Conservation (phyloP, 2,888 invertebrate species). For the Asteroscopus sphinx region DNA sequence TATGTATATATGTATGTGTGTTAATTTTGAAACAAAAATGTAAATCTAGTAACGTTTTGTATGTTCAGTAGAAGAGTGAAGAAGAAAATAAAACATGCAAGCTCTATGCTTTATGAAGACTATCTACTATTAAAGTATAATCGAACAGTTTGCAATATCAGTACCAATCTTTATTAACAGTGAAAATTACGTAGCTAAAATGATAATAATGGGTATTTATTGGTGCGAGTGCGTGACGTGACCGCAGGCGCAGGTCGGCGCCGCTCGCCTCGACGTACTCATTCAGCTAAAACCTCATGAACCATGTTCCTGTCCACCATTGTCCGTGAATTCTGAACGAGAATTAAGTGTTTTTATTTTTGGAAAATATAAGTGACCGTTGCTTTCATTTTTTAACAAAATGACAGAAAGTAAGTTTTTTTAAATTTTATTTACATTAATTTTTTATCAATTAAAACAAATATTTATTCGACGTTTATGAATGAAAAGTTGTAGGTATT, state of each 20-base stretch:
- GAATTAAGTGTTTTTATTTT: slow-evolving; percentile 8
- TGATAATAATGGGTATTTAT: slow-evolving; percentile 55
- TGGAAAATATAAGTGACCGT: slow-evolving; percentile 16
- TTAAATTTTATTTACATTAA: not conserved
- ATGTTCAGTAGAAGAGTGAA: too few species aligned
- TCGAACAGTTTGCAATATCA: slow-evolving; percentile 34
- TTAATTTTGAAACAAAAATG: too few species aligned
- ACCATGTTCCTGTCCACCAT: slow-evolving; percentile 52
- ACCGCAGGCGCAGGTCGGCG: slow-evolving; percentile 51
- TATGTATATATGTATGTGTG: too few species aligned
- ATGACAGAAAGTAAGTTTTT: slow-evolving; percentile 53
- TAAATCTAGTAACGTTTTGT: too few species aligned
- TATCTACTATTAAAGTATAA: slow-evolving; percentile 1
- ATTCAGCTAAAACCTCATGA: slow-evolving; percentile 46
- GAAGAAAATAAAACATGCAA: slow-evolving; percentile 12
- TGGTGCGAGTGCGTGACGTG: slow-evolving; percentile 68
- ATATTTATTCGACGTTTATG: not conserved
- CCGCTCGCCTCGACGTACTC: slow-evolving; percentile 50
- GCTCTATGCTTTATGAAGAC: not conserved
- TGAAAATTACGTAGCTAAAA: slow-evolving; percentile 45
- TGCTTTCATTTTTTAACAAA: slow-evolving; percentile 19
- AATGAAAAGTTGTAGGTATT: not conserved
- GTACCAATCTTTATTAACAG: slow-evolving; percentile 45
- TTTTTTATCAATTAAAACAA: not conserved
- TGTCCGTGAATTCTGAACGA: slow-evolving; percentile 38